These are phyloP conservation scores for Nemotelus pantherinus DNA, from an alignment of 2,888 invertebrate genomes.

Conservation along the genomic window DNA sequence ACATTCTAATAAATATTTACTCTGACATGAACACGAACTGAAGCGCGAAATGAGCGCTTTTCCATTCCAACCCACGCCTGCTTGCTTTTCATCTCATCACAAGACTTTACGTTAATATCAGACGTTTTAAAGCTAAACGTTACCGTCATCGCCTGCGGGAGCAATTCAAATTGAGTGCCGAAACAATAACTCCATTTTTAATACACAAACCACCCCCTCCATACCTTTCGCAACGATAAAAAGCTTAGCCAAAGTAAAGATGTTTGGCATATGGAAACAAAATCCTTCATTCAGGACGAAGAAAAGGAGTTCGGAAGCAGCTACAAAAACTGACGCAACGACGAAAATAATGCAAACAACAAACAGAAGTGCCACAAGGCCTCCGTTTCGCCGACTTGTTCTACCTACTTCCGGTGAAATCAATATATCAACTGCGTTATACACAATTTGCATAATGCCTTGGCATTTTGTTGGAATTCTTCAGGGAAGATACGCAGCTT, in stretches of 20 bases:
- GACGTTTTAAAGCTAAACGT: too few relatives aligned
- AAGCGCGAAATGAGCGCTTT: too few relatives aligned
- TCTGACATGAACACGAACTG: too few relatives aligned
- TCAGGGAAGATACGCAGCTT: constrained; percentile 35
- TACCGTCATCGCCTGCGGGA: too few relatives aligned
- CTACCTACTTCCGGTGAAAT: constrained; percentile 39
- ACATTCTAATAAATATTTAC: too few relatives aligned
- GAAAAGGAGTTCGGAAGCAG: neutral
- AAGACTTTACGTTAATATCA: too few relatives aligned
- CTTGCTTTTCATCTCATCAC: too few relatives aligned
- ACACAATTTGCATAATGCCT: constrained; percentile 38
- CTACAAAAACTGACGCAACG: neutral
- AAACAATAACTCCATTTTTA: constrained; percentile 14
- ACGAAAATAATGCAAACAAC: constrained; percentile 17
- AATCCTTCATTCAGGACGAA: neutral
- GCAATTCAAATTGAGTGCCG: constrained; percentile 7
- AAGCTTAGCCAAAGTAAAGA: constrained; percentile 26
- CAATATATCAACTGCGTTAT: constrained; percentile 32
- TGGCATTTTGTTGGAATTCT: constrained; percentile 19
- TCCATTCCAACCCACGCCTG: too few relatives aligned
- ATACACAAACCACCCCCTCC: neutral
- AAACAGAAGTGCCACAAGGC: constrained; percentile 11
- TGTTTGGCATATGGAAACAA: constrained; percentile 13
- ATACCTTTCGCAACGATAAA: constrained; percentile 20
- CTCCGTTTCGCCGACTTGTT: constrained; percentile 1